Evolutionary conservation across 2,113 vertebrate genomes (phyloP).

Genomic region (Meriones unguiculatus): DNA sequence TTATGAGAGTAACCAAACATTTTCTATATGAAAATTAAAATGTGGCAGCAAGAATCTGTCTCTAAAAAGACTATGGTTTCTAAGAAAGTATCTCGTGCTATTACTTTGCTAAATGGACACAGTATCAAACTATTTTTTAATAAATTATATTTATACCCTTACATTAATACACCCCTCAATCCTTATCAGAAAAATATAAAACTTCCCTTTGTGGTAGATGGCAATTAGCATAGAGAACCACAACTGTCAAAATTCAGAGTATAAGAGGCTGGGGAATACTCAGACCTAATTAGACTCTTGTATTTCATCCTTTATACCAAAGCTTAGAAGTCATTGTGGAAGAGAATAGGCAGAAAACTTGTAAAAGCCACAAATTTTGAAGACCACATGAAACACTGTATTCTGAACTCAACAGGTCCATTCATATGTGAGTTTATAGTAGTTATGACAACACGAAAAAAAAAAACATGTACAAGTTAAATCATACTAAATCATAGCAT

Average conservation of each 20-base stretch:
- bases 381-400: neutral
- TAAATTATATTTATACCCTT: neutral
- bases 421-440: neutral
- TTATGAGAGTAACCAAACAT: neutral
- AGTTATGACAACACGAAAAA: neutral
- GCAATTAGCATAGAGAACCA: too few relatives aligned
- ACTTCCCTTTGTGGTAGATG: too few relatives aligned
- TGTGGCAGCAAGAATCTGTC: neutral
- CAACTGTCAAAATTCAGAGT: too few relatives aligned
- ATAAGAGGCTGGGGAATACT: too few relatives aligned
- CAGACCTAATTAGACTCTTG: neutral
- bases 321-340: neutral
- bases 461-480: neutral
- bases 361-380: neutral
- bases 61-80: neutral
- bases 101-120: neutral
- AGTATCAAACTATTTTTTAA: neutral
- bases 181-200: neutral
- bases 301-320: neutral
- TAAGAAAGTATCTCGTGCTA: neutral
- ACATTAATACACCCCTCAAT: neutral
- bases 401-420: neutral
- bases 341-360: neutral
- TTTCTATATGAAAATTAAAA: neutral
- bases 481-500: neutral